A percentile compares a stretch with the other conserved stretches of the same genome.
Conservation (phyloP, 1,140 invertebrate species). For the Drosophila subpulchrella region DNA sequence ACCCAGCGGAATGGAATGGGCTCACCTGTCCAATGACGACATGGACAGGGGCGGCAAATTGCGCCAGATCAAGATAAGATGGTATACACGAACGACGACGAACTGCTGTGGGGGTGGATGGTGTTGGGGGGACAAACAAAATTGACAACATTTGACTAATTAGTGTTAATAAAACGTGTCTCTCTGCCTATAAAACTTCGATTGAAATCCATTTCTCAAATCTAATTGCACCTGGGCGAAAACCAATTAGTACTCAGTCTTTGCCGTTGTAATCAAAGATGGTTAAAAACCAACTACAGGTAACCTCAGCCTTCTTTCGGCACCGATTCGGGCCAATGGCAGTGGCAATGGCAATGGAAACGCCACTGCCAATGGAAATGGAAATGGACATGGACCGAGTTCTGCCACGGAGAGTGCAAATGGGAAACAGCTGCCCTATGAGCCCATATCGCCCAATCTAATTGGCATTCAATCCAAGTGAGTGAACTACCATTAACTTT, state of each 20-base stretch:
- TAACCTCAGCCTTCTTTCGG: constrained; percentile 63
- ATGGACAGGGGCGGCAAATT: constrained; percentile 16
- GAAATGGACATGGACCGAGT: constrained; percentile 30
- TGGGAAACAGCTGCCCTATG: constrained; percentile 63
- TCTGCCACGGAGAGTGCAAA: constrained; percentile 39
- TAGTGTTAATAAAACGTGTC: constrained; percentile 57
- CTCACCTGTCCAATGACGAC: constrained; percentile 31
- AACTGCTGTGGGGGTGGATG: background rate
- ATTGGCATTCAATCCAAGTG: constrained; percentile 81
- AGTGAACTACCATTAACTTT: background rate
- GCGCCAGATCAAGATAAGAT: constrained; percentile 58
- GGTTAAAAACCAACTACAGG: constrained; percentile 45
- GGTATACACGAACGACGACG: constrained; percentile 12
- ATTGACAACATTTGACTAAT: constrained; percentile 60
- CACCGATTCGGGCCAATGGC: constrained; percentile 36
- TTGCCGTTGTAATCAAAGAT: background rate
- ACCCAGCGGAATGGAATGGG: constrained; percentile 2
- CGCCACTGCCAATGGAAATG: constrained; percentile 40
- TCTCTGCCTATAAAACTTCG: background rate
- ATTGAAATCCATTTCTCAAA: constrained; percentile 19
- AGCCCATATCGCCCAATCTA: constrained; percentile 51
- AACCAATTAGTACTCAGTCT: constrained; percentile 17
- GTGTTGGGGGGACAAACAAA: constrained; percentile 3
- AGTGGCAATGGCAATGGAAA: constrained; percentile 22
- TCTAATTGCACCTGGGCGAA: constrained; percentile 1